Base-by-base conservation (phyloP, 2,797 vertebrate genomes). In the Xenopus petersii region DNA sequence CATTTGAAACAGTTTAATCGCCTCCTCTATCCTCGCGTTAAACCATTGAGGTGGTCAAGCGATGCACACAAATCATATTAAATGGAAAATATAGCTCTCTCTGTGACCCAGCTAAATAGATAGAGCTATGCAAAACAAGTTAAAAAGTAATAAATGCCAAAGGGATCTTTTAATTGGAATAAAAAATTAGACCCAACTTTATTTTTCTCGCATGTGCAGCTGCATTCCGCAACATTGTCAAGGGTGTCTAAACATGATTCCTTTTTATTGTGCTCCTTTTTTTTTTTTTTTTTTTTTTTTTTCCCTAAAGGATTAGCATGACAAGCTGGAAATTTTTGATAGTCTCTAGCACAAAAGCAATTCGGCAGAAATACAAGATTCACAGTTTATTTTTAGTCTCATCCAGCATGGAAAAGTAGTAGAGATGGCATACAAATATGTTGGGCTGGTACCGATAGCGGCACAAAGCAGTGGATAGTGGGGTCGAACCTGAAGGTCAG, bases 11-110 rank as follows among this genome's bases (percentile, higher is more conserved):
- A 91, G 92, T 94, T 96, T 96, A 96, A 94, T 95, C 94, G 92
- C 92, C 88, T 89, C 89, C 88, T 93, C 90, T 93, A 75, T 91
- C 87, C 91, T 88, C 89, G 82, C 84, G 85, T 91, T 88, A 89
- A 94, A 92, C 95, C 94, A 93, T 94, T 93, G 94, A 94, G 94
- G 91, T 94, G 95, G 97, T 96, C 95, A 96, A 96, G 94, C 94
- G 91, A 90, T 93, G 87, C 93, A 89, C 95, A 98, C 96, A 98
- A 98, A 98, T 99, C 95, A 96, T 93, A 90, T 94, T 93, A 96
- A 98, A 95, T 95, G 92, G 94, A 90, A 91, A 92, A 93, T 86
- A 91, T 86, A 91, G 93, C 91, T 93, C 93, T 95, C 93, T 91
- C 89, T 89, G 90, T 94, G 92, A 95, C 93, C 94, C 93, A 95